Base-by-base conservation (phyloP, 2,797 vertebrate species). In the Cephalopachus bancanus region DNA sequence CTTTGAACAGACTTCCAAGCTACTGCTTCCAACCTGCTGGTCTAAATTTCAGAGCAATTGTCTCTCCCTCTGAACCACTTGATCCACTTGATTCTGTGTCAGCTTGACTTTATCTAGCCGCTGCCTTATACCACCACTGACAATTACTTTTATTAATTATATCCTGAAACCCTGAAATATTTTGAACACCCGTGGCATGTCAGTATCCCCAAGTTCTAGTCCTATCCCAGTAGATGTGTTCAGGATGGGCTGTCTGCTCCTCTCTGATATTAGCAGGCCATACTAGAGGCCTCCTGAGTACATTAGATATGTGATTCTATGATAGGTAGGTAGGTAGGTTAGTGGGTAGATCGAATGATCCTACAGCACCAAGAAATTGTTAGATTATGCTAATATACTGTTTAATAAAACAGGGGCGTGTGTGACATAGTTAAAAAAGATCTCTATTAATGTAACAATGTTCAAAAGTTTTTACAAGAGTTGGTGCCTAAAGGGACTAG, bases 321-420 rank as follows among this genome's bases (percentile, higher is more conserved):
- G 44, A 44, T 44, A 44, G 44, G 44, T 44, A 44, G 44, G 5
- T 44, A 44, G n/a, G n/a, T 37, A 37, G 37, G 37, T 37, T 37
- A 37, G 37, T 37, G 37, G 44, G 44, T 44, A 44, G 44, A 60
- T 9, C 71, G 20, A 44, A 44, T 44, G 44, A 44, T 44, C 44
- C 44, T 44, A 44, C 44, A 44, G 44, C 33, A 90, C 65, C 71
- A 83, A 86, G 14, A 95, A 93, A 88, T 67, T 83, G 24, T 92
- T 96, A 93, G 28, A 74, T 71, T 92, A 67, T 49, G 22, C 80
- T 78, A 33, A 88, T 55, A 44, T 91, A 80, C 59, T 91, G 60
- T 53, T 91, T 88, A 94, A 55, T 71, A 95, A 89, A 22, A 89
- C 44, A 89, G 64, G 16, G 16, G 75, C 37, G 59, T 74, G 33